Evolutionary conservation across 2,113 vertebrate genomes (phyloP).

Genomic region (Pteronura brasiliensis): DNA sequence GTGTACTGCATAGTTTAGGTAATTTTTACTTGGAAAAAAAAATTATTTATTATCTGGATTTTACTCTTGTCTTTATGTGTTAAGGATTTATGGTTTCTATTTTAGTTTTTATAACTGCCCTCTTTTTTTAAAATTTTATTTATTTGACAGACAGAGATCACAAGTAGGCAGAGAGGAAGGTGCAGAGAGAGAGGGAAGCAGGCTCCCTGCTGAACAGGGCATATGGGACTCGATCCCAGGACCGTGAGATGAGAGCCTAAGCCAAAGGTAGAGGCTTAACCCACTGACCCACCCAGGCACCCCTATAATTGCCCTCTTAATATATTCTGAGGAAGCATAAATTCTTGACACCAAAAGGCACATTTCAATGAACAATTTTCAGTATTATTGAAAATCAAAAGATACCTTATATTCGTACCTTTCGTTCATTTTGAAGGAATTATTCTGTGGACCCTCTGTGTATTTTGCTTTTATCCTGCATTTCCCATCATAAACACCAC

Average conservation of each 20-base stretch:
- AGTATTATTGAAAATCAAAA: not conserved
- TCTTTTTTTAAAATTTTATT: not conserved
- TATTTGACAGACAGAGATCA: too few species aligned
- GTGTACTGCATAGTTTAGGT: not conserved
- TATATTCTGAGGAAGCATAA: not conserved
- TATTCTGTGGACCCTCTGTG: not conserved
- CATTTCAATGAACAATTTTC: not conserved
- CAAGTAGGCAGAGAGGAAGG: too few species aligned
- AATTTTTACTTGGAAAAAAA: not conserved
- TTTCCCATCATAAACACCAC: not conserved
- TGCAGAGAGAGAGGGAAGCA: too few species aligned
- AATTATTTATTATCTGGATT: not conserved
- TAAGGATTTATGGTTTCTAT: not conserved
- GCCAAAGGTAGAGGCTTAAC: too few species aligned
- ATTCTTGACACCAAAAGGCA: not conserved
- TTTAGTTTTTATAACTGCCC: not conserved
- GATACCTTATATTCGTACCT: not conserved
- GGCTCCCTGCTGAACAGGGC: too few species aligned
- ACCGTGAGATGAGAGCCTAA: too few species aligned
- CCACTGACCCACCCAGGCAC: too few species aligned
- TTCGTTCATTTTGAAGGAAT: not conserved
- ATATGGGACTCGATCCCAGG: too few species aligned
- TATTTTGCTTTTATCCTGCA: not conserved
- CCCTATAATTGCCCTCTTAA: not conserved
- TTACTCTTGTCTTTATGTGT: not conserved